These are phyloP conservation scores for Eretmocerus hayati DNA, from an alignment of 2,888 invertebrate species.

Conservation along the genomic window DNA sequence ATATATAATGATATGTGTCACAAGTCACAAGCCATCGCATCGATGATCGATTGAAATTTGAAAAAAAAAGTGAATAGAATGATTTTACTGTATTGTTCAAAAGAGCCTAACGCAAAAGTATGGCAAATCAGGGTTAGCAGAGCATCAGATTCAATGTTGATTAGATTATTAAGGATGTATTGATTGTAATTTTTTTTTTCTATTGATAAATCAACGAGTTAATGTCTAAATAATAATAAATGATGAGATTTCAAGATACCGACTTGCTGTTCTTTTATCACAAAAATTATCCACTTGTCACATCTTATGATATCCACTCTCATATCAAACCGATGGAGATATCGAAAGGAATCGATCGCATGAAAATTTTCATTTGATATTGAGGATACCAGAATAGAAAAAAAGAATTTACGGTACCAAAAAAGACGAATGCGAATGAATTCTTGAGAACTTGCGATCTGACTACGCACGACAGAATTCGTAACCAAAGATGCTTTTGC, in stretches of 20 bases:
- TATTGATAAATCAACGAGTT: slow-evolving; percentile 22
- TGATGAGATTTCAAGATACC: slow-evolving; percentile 19
- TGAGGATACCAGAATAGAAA: too few relatives aligned
- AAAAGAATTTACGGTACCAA: too few relatives aligned
- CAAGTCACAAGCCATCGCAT: slow-evolving; percentile 11
- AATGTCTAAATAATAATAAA: slow-evolving; percentile 24
- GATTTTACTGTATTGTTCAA: slow-evolving; percentile 20
- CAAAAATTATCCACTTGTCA: slow-evolving; percentile 18
- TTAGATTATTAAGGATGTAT: slow-evolving; percentile 23
- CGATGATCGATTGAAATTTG: slow-evolving; percentile 7
- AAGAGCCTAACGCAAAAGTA: slow-evolving; percentile 21
- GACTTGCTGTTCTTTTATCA: slow-evolving; percentile 19
- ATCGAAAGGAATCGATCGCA: too few relatives aligned
- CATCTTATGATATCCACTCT: too few relatives aligned
- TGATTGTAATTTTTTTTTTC: slow-evolving; percentile 24
- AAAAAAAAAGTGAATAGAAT: not conserved
- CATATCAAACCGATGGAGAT: too few relatives aligned
- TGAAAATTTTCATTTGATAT: too few relatives aligned
- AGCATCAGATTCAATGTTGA: slow-evolving; percentile 20
- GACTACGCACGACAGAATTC: too few relatives aligned
- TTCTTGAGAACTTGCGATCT: too few relatives aligned
- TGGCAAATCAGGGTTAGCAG: slow-evolving; percentile 25
- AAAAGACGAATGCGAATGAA: too few relatives aligned
- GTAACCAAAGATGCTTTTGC: too few relatives aligned
- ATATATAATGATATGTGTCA: slow-evolving; percentile 7